Evolutionary conservation across 1,140 invertebrate genomes (phyloP).

Genomic region (Zophobas atratus): DNA sequence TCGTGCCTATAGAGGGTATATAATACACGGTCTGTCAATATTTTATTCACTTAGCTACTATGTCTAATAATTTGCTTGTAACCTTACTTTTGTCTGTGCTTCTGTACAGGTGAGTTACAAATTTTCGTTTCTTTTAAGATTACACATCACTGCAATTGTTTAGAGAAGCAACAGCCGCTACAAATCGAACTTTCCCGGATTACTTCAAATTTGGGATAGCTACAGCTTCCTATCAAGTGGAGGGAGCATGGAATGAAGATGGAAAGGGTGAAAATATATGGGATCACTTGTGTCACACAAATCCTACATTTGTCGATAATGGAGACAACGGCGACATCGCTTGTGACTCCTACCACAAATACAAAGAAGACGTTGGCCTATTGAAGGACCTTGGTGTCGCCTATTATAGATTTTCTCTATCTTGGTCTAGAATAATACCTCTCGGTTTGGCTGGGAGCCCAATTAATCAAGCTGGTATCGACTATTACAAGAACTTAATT

Average conservation of each 20-base stretch:
- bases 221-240: conserved; percentile 66
- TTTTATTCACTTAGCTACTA: no score
- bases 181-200: conserved; percentile 69
- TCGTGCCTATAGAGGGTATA: no score
- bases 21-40: no score
- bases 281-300: conserved; percentile 10
- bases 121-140: no score
- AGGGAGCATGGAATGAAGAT: conserved; percentile 67
- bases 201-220: conserved; percentile 65
- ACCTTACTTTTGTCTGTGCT: not conserved
- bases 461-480: conserved; percentile 50
- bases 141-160: not conserved
- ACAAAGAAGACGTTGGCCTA: conserved; percentile 71
- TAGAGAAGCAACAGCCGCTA: not conserved
- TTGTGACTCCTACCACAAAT: conserved; percentile 74
- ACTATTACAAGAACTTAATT: conserved; percentile 75
- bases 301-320: not conserved
- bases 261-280: not conserved
- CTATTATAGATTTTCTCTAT: conserved; percentile 74
- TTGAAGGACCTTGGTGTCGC: conserved; percentile 69
- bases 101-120: no score
- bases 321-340: conserved; percentile 70
- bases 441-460: conserved; percentile 34
- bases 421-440: conserved; percentile 71
- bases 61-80: not conserved